These are phyloP conservation scores for Valencia hispanica DNA, from an alignment of 2,797 vertebrate species.

Conservation along the genomic window DNA sequence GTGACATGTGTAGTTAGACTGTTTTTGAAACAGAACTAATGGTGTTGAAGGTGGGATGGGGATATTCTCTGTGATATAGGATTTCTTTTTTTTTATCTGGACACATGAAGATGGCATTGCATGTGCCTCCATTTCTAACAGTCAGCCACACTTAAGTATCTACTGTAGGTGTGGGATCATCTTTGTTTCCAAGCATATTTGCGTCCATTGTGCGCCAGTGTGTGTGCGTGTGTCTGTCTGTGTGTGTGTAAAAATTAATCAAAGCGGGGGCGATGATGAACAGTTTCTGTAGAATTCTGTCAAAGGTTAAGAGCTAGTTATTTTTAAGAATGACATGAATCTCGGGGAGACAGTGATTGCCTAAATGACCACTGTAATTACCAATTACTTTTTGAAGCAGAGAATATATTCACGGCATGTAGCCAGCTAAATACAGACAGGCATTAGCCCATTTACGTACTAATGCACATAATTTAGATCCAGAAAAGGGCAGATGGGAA, in stretches of 20 bases:
- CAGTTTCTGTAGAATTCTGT: constrained; percentile 99
- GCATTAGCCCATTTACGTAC: constrained; percentile 99
- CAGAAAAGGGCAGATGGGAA: constrained; percentile 99
- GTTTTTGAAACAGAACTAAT: constrained; percentile 86
- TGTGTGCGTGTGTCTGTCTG: constrained; percentile 78
- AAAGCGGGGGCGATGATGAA: constrained; percentile 99
- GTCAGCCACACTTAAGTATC: constrained; percentile 14
- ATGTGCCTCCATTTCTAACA: constrained; percentile 19
- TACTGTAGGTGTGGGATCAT: constrained; percentile 61
- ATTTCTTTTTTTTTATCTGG: constrained; percentile 28
- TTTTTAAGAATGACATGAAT: constrained; percentile 99
- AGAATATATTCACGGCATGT: constrained; percentile 99
- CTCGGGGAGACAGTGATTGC: constrained; percentile 99
- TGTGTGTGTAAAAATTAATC: constrained; percentile 98
- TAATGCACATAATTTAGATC: constrained; percentile 99
- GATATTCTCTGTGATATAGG: constrained; percentile 27
- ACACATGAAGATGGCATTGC: constrained; percentile 7
- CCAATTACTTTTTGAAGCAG: constrained; percentile 99
- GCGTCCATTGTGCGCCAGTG: constrained; percentile 47
- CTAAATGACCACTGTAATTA: constrained; percentile 99
- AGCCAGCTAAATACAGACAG: constrained; percentile 99
- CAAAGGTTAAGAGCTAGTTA: constrained; percentile 99
- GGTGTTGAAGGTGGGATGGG: constrained; percentile 54
- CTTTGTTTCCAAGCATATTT: constrained; percentile 62
- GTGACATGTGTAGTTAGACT: constrained; percentile 87